Percentiles rank a stretch among this genome's conserved stretches.
Evolutionary conservation across 2,888 invertebrate species (phyloP).

Genomic region (Scrobipalpa atriplicella): DNA sequence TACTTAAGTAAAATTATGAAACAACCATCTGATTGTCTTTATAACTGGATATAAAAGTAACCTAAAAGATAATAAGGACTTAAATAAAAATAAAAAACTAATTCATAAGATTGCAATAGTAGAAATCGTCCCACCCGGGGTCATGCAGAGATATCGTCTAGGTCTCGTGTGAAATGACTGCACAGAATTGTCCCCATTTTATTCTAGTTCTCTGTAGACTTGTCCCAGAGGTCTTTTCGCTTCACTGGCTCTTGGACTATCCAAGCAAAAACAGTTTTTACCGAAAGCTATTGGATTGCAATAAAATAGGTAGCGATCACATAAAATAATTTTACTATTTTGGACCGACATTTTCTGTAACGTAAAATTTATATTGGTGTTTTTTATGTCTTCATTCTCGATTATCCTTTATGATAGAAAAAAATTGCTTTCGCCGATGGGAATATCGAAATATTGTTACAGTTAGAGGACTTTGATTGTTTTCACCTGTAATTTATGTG

Average conservation of each 20-base stretch:
- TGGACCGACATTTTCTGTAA: background rate
- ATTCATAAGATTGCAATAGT: slow-evolving; percentile 16
- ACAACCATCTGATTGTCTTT: no score
- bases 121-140: slow-evolving; percentile 16
- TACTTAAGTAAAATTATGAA: no score
- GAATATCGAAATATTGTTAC: background rate
- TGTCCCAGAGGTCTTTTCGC: slow-evolving; percentile 20
- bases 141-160: slow-evolving; percentile 19
- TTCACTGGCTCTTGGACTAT: slow-evolving; percentile 17
- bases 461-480: no score
- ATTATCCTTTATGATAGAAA: background rate
- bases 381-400: background rate
- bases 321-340: background rate
- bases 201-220: slow-evolving; percentile 11
- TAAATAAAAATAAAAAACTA: background rate
- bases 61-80: background rate
- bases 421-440: background rate
- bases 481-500: no score
- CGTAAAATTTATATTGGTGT: slow-evolving; percentile 6
- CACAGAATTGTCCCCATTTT: slow-evolving; percentile 19
- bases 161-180: slow-evolving; percentile 18
- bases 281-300: slow-evolving; percentile 2
- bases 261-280: slow-evolving; percentile 11
- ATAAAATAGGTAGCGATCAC: slow-evolving; percentile 9
- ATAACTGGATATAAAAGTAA: no score